These are phyloP conservation scores for Aptenodytes patagonicus DNA, from an alignment of 2,113 vertebrate genomes.

Conservation along the genomic window DNA sequence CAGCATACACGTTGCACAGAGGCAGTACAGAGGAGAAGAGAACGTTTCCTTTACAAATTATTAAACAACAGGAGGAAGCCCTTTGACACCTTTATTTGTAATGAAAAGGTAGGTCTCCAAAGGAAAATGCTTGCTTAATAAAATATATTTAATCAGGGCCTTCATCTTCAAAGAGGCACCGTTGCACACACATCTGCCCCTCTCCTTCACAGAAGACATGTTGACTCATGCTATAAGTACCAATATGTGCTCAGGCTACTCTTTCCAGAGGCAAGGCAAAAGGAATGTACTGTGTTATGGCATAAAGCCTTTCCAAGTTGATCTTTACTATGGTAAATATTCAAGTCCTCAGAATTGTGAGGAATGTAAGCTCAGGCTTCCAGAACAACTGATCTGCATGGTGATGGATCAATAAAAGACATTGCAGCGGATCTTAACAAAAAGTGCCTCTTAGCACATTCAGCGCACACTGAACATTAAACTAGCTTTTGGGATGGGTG, in stretches of 20 bases:
- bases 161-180: background rate
- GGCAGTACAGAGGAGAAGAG: background rate
- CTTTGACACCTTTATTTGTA: background rate
- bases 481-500: background rate
- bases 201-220: background rate
- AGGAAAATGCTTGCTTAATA: background rate
- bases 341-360: background rate
- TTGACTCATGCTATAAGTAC: background rate
- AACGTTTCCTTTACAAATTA: background rate
- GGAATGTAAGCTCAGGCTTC: background rate
- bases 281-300: background rate
- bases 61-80: background rate
- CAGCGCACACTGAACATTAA: background rate
- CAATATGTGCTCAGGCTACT: background rate
- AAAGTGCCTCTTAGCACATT: background rate
- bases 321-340: background rate
- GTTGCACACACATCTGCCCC: background rate
- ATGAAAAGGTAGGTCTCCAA: background rate
- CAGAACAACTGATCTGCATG: background rate
- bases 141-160: background rate
- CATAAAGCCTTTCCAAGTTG: background rate
- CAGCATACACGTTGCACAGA: accelerated
- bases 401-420: background rate
- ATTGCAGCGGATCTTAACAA: background rate
- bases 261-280: background rate